A percentile compares a stretch with the other conserved stretches of the same genome.
Conservation (phyloP, 2,113 vertebrate species). For the Siniperca chuatsi region DNA sequence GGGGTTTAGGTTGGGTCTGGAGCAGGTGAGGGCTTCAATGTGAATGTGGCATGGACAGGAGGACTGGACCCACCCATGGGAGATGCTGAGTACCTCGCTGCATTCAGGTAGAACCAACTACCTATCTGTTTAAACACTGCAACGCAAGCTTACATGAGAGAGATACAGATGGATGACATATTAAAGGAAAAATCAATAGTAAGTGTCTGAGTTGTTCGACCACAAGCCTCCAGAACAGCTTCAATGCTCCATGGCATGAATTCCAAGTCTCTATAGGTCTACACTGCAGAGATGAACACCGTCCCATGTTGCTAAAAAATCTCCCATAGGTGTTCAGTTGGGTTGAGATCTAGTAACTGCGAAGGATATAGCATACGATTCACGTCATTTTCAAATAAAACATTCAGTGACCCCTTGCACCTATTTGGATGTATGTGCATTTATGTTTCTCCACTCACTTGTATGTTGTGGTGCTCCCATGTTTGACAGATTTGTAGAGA, state of each 20-base stretch:
- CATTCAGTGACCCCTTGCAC: neutral
- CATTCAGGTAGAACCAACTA: conserved; percentile 88
- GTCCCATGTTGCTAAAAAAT: neutral
- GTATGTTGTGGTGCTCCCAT: neutral
- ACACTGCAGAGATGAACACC: neutral
- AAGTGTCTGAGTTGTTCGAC: neutral
- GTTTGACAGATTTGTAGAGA: neutral
- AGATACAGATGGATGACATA: neutral
- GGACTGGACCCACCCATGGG: conserved; percentile 96
- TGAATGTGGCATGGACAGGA: conserved; percentile 95
- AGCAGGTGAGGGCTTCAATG: conserved; percentile 91
- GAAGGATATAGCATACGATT: neutral
- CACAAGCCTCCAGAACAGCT: no score
- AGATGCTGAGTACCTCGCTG: conserved; percentile 94
- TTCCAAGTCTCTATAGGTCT: no score
- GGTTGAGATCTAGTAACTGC: neutral
- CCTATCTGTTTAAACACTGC: neutral
- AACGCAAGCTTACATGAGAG: neutral
- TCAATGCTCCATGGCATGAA: neutral
- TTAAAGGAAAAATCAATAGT: neutral
- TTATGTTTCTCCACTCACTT: neutral
- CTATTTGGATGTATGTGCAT: neutral
- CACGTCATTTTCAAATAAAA: neutral
- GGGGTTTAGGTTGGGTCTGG: conserved; percentile 89
- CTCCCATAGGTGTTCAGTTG: neutral